These are phyloP conservation scores for Athene noctua DNA, from an alignment of 2,113 vertebrate genomes.

Conservation along the genomic window DNA sequence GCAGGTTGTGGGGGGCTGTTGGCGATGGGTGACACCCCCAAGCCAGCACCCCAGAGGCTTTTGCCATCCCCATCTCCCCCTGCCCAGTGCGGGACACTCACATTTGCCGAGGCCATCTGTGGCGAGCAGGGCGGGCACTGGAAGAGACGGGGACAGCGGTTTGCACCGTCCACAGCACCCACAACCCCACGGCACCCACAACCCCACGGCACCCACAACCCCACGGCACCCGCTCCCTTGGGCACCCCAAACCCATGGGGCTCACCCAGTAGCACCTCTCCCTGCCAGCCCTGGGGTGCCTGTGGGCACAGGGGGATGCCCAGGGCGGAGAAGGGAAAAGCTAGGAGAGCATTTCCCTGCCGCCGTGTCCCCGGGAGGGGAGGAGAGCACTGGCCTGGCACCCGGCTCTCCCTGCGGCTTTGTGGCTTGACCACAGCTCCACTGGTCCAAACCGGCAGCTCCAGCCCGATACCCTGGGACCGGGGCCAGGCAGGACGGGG, in stretches of 20 bases:
- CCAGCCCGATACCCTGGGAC: not conserved
- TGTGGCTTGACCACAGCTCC: not conserved
- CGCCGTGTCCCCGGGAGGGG: accelerated
- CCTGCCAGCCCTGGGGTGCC: not conserved
- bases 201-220: not conserved
- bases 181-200: not conserved
- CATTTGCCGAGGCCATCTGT: not conserved
- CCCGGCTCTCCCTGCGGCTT: not conserved
- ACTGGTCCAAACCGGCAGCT: not conserved
- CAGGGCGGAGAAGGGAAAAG: not conserved
- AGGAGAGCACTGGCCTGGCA: not conserved
- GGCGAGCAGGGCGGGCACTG: conserved; percentile 72
- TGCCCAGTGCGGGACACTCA: not conserved
- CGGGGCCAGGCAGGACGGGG: accelerated
- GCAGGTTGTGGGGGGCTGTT: accelerated
- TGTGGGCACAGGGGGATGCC: not conserved
- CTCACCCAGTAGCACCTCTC: not conserved
- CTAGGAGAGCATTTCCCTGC: not conserved
- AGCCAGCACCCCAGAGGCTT: not conserved
- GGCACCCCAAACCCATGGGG: accelerated
- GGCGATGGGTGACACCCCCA: accelerated
- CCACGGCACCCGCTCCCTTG: not conserved
- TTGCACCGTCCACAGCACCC: not conserved
- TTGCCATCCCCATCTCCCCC: not conserved
- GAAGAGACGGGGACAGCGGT: not conserved